Base-by-base conservation (phyloP, 1,140 invertebrate species). In the Asobara japonica region DNA sequence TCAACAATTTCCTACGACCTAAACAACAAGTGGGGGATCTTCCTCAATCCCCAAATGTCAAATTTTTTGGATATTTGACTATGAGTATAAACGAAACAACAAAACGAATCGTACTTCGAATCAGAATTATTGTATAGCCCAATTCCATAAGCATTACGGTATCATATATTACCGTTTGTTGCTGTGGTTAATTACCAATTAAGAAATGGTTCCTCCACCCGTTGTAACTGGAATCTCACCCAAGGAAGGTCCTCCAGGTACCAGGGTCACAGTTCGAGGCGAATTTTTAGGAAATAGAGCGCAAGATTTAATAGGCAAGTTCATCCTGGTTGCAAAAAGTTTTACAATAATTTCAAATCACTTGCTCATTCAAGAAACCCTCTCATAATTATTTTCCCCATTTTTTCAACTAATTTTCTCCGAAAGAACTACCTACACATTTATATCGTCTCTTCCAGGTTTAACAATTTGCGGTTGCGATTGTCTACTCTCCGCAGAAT, bases 221-320 rank as follows among this genome's bases (percentile, higher is more conserved):
- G 91, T 96, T 65, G 97, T 99, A 4, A 99, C 97, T 25, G 98
- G 98, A 8, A 92, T 99, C 69, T 99, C 97, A 1, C 98, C 98
- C 0, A 99, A 98, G 80, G 97, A 99, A 89, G 98, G 98, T 3
- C 95, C 96, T 27, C 97, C 98, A 13, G 97, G 98, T 10, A 99
- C 97, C 5, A 92, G 95, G 80, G 94, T 99, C 0, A 99, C 94
- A 4, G 96, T 99, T 76, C 90, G 98, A 77, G 98, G 98, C 73
- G 98, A 99, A 89, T 95, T 98, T 89, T 89, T 99, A 18, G 98
- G 98, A 16, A 91, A 85, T 45, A 93, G 92, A 80, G 91, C 91
- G 3, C 92, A 91, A 60, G 98, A 99, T 90, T 85, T 99, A 33
- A 92, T 96, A 78, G 94, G 96, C 96, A 91, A 89, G 82, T 77